phyloP scores from a whole-genome alignment of 2,888 invertebrate genomes.

The Acleris emargana region DNA sequence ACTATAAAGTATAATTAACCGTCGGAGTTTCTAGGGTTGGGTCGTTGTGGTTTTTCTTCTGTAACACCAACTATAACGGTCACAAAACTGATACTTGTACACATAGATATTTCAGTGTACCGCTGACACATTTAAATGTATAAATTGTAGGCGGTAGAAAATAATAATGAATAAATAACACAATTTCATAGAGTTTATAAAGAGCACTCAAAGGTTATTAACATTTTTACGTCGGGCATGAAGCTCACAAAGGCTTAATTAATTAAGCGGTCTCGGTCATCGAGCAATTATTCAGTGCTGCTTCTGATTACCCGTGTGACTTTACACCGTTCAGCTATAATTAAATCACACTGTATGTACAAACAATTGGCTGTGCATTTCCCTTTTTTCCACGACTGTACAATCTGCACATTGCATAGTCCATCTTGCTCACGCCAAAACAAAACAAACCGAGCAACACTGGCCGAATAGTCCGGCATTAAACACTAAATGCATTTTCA shows the following conservation, averaged over 20 bases:
- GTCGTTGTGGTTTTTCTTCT: no score
- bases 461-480: slow-evolving; percentile 21
- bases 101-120: no score
- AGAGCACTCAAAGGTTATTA: slow-evolving; percentile 14
- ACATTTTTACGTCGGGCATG: slow-evolving; percentile 17
- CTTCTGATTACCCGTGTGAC: slow-evolving; percentile 11
- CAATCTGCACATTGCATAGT: no score
- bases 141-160: no score
- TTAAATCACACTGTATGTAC: background rate
- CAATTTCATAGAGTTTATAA: slow-evolving; percentile 1
- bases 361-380: background rate
- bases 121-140: no score
- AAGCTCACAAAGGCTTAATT: slow-evolving; percentile 22
- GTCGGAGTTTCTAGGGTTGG: no score
- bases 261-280: slow-evolving; percentile 26
- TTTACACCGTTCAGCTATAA: slow-evolving; percentile 1
- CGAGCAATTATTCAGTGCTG: slow-evolving; percentile 17
- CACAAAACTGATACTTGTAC: no score
- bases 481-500: slow-evolving; percentile 34
- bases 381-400: no score
- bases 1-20: no score
- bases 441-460: slow-evolving; percentile 18
- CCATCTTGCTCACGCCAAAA: slow-evolving; percentile 17
- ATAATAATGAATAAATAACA: no score
- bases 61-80: no score